A percentile compares a stretch with the other conserved stretches of the same genome.
Conservation (phyloP, 64 coral and sea anemone species). For the Porites lutea region DNA sequence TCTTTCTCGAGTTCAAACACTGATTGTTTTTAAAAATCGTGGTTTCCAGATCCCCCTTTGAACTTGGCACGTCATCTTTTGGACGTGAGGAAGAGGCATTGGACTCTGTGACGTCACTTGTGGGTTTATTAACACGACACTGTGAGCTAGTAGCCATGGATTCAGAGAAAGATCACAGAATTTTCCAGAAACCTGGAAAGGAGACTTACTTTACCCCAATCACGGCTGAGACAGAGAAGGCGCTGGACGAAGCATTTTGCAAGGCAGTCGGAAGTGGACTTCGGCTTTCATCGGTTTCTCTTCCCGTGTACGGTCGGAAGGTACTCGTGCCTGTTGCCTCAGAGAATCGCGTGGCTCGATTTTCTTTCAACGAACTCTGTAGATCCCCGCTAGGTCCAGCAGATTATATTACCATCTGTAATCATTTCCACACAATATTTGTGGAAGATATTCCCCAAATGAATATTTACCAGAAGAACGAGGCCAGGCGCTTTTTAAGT, state of each 20-base stretch:
- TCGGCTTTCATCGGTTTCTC: slow-evolving; percentile 56
- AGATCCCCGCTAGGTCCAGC: slow-evolving; percentile 77
- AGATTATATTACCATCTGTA: slow-evolving; percentile 89
- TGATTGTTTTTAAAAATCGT: no score
- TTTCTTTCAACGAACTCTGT: slow-evolving; percentile 82
- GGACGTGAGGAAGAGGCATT: slow-evolving; percentile 73
- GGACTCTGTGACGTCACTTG: slow-evolving; percentile 77
- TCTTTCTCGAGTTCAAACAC: no score
- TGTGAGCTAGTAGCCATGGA: slow-evolving; percentile 76
- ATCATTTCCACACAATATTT: slow-evolving; percentile 79
- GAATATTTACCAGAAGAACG: slow-evolving; percentile 88
- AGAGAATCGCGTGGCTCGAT: slow-evolving; percentile 80
- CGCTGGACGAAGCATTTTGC: slow-evolving; percentile 79
- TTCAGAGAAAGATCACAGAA: slow-evolving; percentile 74
- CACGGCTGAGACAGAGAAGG: slow-evolving; percentile 62
- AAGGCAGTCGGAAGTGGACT: slow-evolving; percentile 63
- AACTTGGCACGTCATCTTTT: slow-evolving; percentile 88
- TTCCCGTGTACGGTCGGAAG: slow-evolving; percentile 87
- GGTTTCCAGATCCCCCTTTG: slow-evolving; percentile 63
- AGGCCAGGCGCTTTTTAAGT: slow-evolving; percentile 82
- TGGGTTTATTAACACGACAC: slow-evolving; percentile 61
- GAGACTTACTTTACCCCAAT: slow-evolving; percentile 70
- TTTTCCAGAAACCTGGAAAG: slow-evolving; percentile 63
- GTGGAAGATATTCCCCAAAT: slow-evolving; percentile 86
- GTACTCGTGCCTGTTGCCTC: slow-evolving; percentile 77